These are phyloP conservation scores for Bombus waltoni DNA, from an alignment of 1,140 invertebrate species.

Conservation along the genomic window DNA sequence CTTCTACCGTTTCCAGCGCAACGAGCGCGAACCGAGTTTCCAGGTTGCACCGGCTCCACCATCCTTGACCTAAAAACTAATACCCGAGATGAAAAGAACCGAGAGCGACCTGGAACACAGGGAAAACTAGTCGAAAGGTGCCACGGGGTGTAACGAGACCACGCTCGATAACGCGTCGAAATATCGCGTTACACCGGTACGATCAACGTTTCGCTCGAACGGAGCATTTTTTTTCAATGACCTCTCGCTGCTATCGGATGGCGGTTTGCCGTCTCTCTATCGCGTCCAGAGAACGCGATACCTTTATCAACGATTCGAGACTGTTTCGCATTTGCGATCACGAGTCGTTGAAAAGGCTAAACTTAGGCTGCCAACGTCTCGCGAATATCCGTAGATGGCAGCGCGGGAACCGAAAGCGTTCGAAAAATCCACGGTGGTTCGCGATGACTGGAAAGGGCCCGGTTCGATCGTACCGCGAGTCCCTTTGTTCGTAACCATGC, in stretches of 20 bases:
- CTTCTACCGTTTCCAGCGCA: neutral
- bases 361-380: neutral
- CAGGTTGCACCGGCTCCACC: slow-evolving; percentile 4
- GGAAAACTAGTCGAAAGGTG: slow-evolving; percentile 30
- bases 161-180: slow-evolving; percentile 28
- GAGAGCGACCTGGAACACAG: neutral
- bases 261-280: neutral
- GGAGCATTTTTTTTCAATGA: neutral
- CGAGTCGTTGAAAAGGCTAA: neutral
- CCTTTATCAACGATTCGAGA: neutral
- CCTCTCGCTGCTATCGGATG: neutral
- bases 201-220: neutral
- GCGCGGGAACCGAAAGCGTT: neutral
- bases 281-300: neutral
- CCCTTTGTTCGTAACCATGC: slow-evolving; percentile 54
- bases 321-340: neutral
- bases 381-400: neutral
- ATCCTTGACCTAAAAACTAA: slow-evolving; percentile 61
- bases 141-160: slow-evolving; percentile 40
- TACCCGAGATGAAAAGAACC: slow-evolving; percentile 19
- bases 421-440: neutral
- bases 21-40: slow-evolving; percentile 14
- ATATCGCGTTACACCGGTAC: slow-evolving; percentile 40
- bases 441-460: slow-evolving; percentile 49
- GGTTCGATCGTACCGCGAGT: slow-evolving; percentile 8